A percentile compares a stretch with the other conserved stretches of the same genome.
Evolutionary conservation across 1,140 invertebrate species (phyloP).

Genomic region (Agraylea sexmaculata): DNA sequence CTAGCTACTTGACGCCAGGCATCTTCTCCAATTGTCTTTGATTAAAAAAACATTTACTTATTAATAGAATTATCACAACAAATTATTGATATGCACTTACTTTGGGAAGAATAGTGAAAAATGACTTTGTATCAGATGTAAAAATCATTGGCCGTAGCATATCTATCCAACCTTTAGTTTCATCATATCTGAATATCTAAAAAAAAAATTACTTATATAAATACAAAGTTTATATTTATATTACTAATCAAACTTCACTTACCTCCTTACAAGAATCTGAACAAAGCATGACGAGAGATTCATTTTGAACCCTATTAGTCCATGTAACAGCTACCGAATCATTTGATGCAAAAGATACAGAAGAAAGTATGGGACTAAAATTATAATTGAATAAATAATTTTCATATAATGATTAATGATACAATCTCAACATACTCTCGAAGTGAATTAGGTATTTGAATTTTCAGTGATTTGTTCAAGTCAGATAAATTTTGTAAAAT

Average conservation of each 20-base stretch:
- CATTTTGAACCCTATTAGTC: conserved; percentile 81
- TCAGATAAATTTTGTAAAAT: conserved; percentile 16
- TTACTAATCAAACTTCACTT: neutral
- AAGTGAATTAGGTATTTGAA: conserved; percentile 12
- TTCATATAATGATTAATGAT: neutral
- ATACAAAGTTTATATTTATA: no score
- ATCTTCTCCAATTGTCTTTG: conserved; percentile 29
- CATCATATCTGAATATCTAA: conserved; percentile 33
- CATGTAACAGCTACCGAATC: conserved; percentile 46
- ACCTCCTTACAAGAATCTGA: conserved; percentile 11
- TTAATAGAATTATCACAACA: neutral
- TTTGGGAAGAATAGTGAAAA: conserved; percentile 34
- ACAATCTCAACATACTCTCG: conserved; percentile 11
- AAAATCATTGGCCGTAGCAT: conserved; percentile 32
- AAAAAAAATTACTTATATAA: no score
- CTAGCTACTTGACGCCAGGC: conserved; percentile 35
- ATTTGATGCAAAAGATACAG: conserved; percentile 29
- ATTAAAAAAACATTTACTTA: conserved; percentile 8
- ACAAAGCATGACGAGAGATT: conserved; percentile 27
- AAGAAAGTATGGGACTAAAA: conserved; percentile 35
- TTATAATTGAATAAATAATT: neutral
- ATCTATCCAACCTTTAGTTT: conserved; percentile 36
- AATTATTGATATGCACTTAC: conserved; percentile 23
- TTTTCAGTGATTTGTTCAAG: neutral
- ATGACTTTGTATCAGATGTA: conserved; percentile 29